These are phyloP conservation scores for Horisme vitalbata DNA, from an alignment of 2,888 invertebrate species.

Conservation along the genomic window DNA sequence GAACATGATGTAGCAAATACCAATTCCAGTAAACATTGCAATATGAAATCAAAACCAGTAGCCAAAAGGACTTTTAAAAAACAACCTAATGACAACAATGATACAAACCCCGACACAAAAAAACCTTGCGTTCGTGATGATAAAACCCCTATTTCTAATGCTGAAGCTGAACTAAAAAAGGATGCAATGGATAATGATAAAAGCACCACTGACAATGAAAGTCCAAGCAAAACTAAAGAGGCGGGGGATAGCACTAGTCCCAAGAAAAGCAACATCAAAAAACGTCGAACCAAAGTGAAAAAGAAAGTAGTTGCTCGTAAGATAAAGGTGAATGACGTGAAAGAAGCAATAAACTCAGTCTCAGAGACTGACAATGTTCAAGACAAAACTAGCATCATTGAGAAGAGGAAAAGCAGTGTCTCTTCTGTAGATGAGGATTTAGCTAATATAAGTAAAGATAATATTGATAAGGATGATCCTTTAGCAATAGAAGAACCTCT, in stretches of 20 bases:
- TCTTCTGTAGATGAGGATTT: constrained; percentile 66
- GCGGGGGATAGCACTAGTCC: constrained; percentile 54
- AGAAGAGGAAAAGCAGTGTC: constrained; percentile 73
- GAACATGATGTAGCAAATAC: constrained; percentile 57
- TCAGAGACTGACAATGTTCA: constrained; percentile 62
- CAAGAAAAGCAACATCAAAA: constrained; percentile 62
- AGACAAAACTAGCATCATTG: constrained; percentile 71
- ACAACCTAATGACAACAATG: constrained; percentile 63
- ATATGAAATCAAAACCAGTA: constrained; percentile 62
- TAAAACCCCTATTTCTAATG: constrained; percentile 59
- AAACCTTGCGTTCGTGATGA: constrained; percentile 72
- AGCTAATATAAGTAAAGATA: constrained; percentile 55
- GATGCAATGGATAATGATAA: constrained; percentile 61
- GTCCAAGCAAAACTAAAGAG: constrained; percentile 51
- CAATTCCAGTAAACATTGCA: constrained; percentile 54
- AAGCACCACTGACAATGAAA: constrained; percentile 57
- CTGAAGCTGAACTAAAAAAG: constrained; percentile 53
- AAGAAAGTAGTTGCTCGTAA: constrained; percentile 59
- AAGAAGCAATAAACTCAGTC: constrained; percentile 55
- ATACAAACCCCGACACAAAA: constrained; percentile 66
- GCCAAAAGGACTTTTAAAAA: constrained; percentile 68
- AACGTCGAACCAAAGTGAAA: constrained; percentile 64
- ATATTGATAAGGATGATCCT: constrained; percentile 52
- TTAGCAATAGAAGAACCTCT: constrained; percentile 62
- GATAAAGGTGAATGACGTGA: constrained; percentile 52